phyloP scores from a whole-genome alignment of 1,140 invertebrate species.

The Formica exsecta region DNA sequence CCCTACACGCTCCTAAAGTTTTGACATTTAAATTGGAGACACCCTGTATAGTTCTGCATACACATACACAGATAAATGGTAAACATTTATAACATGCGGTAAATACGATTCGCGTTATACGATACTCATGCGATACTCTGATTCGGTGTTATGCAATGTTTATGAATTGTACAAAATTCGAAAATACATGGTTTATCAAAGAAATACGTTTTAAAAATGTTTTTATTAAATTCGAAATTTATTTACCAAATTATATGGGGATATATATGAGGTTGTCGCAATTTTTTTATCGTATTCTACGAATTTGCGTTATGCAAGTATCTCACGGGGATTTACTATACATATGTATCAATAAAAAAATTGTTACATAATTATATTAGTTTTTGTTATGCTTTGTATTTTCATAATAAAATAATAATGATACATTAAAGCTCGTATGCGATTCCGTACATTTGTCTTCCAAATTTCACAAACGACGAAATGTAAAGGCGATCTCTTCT shows the following conservation, averaged over 20 bases:
- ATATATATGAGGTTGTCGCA: background rate
- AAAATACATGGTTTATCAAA: background rate
- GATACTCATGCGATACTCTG: too few species aligned
- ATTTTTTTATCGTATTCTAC: background rate
- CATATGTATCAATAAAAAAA: background rate
- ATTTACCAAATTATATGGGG: background rate
- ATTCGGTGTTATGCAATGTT: background rate
- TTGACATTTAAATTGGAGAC: too few species aligned
- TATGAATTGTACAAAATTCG: background rate
- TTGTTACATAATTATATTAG: background rate
- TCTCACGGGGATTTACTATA: background rate
- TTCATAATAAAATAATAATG: background rate
- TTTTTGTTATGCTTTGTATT: background rate
- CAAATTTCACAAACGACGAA: background rate
- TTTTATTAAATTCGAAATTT: constrained; percentile 1
- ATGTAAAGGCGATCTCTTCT: background rate
- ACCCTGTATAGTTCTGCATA: background rate
- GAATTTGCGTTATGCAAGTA: background rate
- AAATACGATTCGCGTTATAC: too few species aligned
- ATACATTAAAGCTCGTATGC: background rate
- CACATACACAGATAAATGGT: background rate
- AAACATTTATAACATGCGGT: too few species aligned
- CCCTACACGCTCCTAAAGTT: too few species aligned
- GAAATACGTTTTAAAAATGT: background rate
- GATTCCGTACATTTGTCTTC: background rate